Percentiles rank a stretch among this genome's conserved stretches.
Conservation (phyloP, 2,113 vertebrate genomes). For the Ictalurus furcatus region DNA sequence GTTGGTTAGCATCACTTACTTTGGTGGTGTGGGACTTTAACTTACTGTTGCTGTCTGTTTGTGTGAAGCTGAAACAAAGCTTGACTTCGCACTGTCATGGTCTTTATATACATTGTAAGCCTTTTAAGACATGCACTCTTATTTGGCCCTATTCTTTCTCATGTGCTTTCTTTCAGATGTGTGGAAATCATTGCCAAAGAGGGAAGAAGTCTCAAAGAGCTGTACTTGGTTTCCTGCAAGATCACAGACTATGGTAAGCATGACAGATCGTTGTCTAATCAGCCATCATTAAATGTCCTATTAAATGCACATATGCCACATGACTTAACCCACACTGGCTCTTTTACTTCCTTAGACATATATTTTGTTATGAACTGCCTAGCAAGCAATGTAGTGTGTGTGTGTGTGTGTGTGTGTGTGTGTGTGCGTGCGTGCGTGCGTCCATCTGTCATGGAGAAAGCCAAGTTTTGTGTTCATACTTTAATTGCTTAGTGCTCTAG, state of each 20-base stretch:
- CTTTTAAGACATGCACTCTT: background rate
- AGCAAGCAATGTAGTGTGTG: background rate
- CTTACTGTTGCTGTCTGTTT: background rate
- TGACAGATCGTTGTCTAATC: background rate
- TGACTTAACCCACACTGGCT: background rate
- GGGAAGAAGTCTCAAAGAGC: conserved; percentile 91
- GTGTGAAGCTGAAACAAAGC: background rate
- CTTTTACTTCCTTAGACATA: background rate
- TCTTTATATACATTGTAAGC: background rate
- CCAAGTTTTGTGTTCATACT: background rate
- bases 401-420: conserved; percentile 1
- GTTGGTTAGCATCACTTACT: background rate
- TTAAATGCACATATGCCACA: conserved; percentile 4
- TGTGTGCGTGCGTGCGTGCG: background rate
- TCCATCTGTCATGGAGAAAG: conserved; percentile 14
- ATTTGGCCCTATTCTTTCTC: conserved; percentile 9
- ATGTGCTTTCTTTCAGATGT: conserved; percentile 79
- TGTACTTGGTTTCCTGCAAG: conserved; percentile 98
- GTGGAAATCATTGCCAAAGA: conserved; percentile 99
- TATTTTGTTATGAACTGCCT: background rate
- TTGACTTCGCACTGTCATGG: background rate
- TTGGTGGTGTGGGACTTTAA: background rate
- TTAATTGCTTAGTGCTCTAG: background rate
- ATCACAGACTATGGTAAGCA: conserved; percentile 96
- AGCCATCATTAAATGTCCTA: background rate